Base-by-base conservation (phyloP, 2,888 invertebrate species). In the Nasonia oneida region DNA sequence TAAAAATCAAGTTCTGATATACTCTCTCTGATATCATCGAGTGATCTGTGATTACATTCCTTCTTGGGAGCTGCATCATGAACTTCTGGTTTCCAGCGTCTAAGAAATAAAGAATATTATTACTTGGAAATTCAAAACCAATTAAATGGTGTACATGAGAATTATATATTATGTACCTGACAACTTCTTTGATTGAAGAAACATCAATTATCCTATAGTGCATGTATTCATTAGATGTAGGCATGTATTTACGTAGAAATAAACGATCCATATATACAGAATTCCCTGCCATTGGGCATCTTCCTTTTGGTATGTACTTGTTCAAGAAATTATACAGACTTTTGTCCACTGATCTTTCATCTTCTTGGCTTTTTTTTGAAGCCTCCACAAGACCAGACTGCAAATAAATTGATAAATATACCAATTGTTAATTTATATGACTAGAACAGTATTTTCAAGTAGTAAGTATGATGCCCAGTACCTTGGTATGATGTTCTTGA, bases 191-290 rank as follows among this genome's bases (percentile, higher is more conserved):
- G 29, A 99, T 94, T 0, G 97, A 95, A 57, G 97, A 97, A 2
- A 99, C 98, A 94, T 99, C 99, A 87, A 99, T 96, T 73, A 98
- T 96, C 90, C 99, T 95, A 93, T 99, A 98, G 92, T 99, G 98
- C 88, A 99, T 94, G 92, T 98, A 97, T 0, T 95, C 92, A 91
- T 97, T 92, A 8, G 99, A 93, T 71, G 89, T 94, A 0, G 98
- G 98, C 97, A 99, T 98, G 91, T 97, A 96, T 93, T 97, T 97
- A 15, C 93, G 91, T 39, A 99, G 91, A 93, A 99, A 99, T 80
- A 96, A 89, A 87, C 97, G 95, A 92, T 99, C 99, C 95, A 97
- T 96, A 90, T 97, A 97, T 4, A 99, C 95, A 81, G 97, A 96
- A 94, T 98, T 99, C 0, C 99, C 99, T 14, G 97, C 98, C 76